Base-by-base conservation (phyloP, 2,888 invertebrate species). In the Amblyteles armatorius region DNA sequence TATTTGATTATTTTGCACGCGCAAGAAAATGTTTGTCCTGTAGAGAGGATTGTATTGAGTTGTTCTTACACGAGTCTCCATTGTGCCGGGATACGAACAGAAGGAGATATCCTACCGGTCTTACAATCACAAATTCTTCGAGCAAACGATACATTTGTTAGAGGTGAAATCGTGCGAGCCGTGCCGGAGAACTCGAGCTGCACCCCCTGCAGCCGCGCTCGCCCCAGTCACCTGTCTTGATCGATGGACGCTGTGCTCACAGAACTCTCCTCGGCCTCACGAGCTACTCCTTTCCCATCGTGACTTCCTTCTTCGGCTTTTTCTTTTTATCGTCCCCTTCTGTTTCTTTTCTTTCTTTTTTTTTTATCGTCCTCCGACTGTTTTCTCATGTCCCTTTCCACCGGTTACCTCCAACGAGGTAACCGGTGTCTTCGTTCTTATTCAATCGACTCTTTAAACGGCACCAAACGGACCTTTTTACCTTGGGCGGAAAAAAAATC, bases 121-220 rank as follows among this genome's bases (percentile, higher is more conserved):
- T 85, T 85, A 68, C 82, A 74, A 82, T 76, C 79, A 82, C 76
- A 80, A 85, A 80, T 85, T 82, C 82, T 77, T 77, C 63, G 85
- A 77, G 85, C 77, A 80, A 85, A 82, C 85, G 82, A 85, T 80
- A 80, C 85, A 82, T 85, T 85, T 82, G 82, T 85, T 82, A 73
- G 82, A 79, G 68, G 79, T 73, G 82, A 85, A 85, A 82, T 85
- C 85, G 85, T 85, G 85, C 79, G 82, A 82, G 85, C 85, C 85
- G 85, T 85, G 85, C 74, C 57, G 71, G 67, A n/a, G 71, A 76
- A 72, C 68, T 71, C 71, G 65, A 71, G 82, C 74, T 74, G 74
- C 63, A 50, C 74, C 74, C 74, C 63, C 76, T 16, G 52, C 36
- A 36, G 76, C 36, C 65, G 67, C 55, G 67, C 55, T 67, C 67